These are phyloP conservation scores for Gymnothorax reevesii DNA, from an alignment of 2,797 vertebrate genomes.

Conservation along the genomic window DNA sequence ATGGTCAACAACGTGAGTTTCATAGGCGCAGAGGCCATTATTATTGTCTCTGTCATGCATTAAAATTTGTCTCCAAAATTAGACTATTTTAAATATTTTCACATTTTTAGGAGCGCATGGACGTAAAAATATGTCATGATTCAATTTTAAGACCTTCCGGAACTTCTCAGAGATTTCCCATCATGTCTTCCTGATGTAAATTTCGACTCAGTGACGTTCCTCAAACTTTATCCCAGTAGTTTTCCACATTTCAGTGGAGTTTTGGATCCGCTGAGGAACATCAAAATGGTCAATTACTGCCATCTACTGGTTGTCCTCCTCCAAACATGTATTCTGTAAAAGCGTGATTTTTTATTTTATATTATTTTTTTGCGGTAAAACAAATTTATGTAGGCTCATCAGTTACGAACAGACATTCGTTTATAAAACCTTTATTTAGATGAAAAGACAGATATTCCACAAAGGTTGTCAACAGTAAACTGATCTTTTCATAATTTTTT, in stretches of 20 bases:
- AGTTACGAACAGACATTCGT: not conserved
- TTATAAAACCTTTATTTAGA: not conserved
- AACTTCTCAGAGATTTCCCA: not conserved
- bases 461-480: not conserved
- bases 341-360: not conserved
- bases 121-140: not conserved
- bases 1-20: not conserved
- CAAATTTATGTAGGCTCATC: not conserved
- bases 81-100: not conserved
- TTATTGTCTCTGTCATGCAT: not conserved
- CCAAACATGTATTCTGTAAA: not conserved
- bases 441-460: not conserved
- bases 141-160: not conserved
- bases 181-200: not conserved
- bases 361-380: not conserved
- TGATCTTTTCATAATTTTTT: too few relatives aligned
- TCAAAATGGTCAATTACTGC: not conserved
- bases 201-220: conserved; percentile 1
- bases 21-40: too few relatives aligned
- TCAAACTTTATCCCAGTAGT: conserved; percentile 34
- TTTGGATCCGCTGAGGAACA: not conserved
- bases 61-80: too few relatives aligned
- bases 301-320: conserved; percentile 37
- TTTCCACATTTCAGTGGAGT: conserved; percentile 46
- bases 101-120: not conserved